phyloP scores from a whole-genome alignment of 2,888 invertebrate species.

The Embidobia sp. region DNA sequence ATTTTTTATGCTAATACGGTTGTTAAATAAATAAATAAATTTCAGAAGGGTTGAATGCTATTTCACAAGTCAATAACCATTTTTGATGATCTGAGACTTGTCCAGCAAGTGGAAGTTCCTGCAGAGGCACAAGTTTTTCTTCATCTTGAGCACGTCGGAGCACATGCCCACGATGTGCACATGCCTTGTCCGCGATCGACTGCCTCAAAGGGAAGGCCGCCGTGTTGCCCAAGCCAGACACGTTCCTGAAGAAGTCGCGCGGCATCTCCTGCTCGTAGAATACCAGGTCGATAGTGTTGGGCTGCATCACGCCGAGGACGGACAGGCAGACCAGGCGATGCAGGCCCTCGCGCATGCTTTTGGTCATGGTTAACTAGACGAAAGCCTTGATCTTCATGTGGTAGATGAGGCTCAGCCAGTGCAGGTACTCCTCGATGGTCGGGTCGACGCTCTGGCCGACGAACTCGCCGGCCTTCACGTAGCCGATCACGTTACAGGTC shows the following conservation, averaged over 20 bases:
- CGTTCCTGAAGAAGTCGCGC: conserved; percentile 88
- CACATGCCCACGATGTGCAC: conserved; percentile 93
- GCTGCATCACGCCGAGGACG: conserved; percentile 99
- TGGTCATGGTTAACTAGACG: conserved; percentile 94
- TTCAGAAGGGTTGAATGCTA: too few relatives aligned
- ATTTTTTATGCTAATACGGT: too few relatives aligned
- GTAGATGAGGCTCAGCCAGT: conserved; percentile 97
- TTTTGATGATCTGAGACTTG: conserved; percentile 88
- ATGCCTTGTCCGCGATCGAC: conserved; percentile 80
- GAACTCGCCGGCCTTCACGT: conserved; percentile 87
- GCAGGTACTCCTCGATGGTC: conserved; percentile 89
- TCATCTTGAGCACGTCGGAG: conserved; percentile 93
- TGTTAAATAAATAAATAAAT: too few relatives aligned
- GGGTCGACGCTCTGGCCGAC: conserved; percentile 85
- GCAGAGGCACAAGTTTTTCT: conserved; percentile 97
- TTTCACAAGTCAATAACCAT: too few relatives aligned
- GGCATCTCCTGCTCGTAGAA: conserved; percentile 92
- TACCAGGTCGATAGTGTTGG: conserved; percentile 97
- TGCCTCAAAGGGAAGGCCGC: conserved; percentile 84
- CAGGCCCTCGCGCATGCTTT: conserved; percentile 93
- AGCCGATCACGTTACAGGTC: conserved; percentile 94
- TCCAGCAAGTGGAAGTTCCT: conserved; percentile 94
- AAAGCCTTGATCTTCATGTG: conserved; percentile 98
- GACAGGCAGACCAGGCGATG: conserved; percentile 95
- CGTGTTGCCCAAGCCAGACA: conserved; percentile 77